phyloP scores from a whole-genome alignment of 2,797 vertebrate genomes.

The Syngnathus rostellatus region DNA sequence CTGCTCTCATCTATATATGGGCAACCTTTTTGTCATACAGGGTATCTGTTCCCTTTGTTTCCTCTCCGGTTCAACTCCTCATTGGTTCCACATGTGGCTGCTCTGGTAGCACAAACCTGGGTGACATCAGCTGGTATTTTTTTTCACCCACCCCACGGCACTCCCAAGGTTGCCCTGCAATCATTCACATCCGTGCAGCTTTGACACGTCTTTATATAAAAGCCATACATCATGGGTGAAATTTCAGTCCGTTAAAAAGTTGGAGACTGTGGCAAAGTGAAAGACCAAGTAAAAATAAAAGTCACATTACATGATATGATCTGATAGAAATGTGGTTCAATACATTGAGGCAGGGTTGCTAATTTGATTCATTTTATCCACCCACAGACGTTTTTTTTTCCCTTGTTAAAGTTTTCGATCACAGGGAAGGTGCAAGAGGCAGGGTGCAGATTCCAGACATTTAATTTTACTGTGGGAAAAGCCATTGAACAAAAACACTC shows the following conservation, averaged over 20 bases:
- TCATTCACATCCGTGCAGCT: conserved; percentile 65
- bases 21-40: conserved; percentile 33
- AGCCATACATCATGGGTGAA: conserved; percentile 68
- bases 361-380: neutral
- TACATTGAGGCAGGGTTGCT: neutral
- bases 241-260: conserved; percentile 48
- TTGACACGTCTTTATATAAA: conserved; percentile 73
- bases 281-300: conserved; percentile 24
- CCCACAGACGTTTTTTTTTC: neutral
- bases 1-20: conserved; percentile 20
- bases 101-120: conserved; percentile 47
- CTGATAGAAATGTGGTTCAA: neutral
- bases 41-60: conserved; percentile 50
- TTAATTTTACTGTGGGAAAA: neutral
- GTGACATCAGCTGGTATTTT: conserved; percentile 63
- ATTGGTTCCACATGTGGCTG: conserved; percentile 41
- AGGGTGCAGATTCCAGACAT: neutral
- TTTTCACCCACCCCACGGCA: conserved; percentile 57
- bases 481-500: neutral
- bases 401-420: neutral
- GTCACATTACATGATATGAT: neutral
- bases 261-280: conserved; percentile 23
- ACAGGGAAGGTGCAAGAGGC: neutral
- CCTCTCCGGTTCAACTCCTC: conserved; percentile 15
- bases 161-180: conserved; percentile 55